Conservation (phyloP, 2,797 vertebrate species). For the Epinephelus coioides region DNA sequence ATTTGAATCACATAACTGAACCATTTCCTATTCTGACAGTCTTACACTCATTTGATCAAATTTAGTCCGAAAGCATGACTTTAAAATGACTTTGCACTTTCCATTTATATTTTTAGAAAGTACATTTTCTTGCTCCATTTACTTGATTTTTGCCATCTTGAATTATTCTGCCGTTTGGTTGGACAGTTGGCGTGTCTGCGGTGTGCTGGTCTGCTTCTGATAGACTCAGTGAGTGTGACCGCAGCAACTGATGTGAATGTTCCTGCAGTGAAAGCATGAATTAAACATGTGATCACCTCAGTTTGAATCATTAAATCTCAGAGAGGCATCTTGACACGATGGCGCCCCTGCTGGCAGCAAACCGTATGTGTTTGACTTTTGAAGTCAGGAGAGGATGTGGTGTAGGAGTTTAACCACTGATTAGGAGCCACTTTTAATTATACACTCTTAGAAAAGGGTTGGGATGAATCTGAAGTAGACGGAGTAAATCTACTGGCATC, state of each 20-base stretch:
- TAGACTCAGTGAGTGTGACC: background rate
- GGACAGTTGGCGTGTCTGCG: background rate
- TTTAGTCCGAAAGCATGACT: background rate
- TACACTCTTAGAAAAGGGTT: too few relatives aligned
- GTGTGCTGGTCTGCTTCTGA: background rate
- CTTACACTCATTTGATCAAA: background rate
- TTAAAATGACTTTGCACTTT: background rate
- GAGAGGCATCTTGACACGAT: background rate
- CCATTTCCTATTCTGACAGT: background rate
- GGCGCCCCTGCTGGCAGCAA: background rate
- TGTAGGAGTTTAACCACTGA: background rate
- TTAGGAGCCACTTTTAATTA: background rate
- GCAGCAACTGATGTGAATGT: background rate
- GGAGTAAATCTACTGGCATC: background rate
- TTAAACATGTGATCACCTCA: background rate
- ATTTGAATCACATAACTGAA: background rate
- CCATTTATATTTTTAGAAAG: background rate
- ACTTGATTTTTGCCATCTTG: constrained; percentile 3
- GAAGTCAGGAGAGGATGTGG: background rate
- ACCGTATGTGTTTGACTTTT: background rate
- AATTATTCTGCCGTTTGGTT: constrained; percentile 8
- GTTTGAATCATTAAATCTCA: background rate
- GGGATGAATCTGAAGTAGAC: background rate
- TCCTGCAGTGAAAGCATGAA: constrained; percentile 13
- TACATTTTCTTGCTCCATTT: constrained; percentile 23